A percentile compares a stretch with the other conserved stretches of the same genome.
These are phyloP conservation scores for Toxotes lorentzi DNA, from an alignment of 2,797 vertebrate genomes.

Conservation along the genomic window DNA sequence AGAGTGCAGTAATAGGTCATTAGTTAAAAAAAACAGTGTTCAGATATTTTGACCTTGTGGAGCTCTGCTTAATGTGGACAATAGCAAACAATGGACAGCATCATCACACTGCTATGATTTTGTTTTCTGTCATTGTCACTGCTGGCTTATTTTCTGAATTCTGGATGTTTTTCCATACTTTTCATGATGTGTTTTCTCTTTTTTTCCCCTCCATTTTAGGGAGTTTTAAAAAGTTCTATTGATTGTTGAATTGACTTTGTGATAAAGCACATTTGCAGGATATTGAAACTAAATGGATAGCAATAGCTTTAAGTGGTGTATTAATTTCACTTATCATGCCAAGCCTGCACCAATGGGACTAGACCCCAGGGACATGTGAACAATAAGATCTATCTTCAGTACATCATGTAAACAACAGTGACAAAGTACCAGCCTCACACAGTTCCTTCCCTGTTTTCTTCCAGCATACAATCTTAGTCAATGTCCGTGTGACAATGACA, in stretches of 20 bases:
- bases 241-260: constrained; percentile 12
- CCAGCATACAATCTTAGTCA: constrained; percentile 69
- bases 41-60: constrained; percentile 53
- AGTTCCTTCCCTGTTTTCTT: constrained; percentile 63
- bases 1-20: constrained; percentile 61
- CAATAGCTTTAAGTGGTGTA: constrained; percentile 25
- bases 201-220: neutral
- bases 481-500: constrained; percentile 76
- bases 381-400: constrained; percentile 18
- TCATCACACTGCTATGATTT: constrained; percentile 52
- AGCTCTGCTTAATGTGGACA: constrained; percentile 54
- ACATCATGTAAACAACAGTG: constrained; percentile 53
- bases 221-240: constrained; percentile 2
- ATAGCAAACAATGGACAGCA: constrained; percentile 54
- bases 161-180: neutral
- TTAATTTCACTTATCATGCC: constrained; percentile 35
- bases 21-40: constrained; percentile 56
- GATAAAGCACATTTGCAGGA: constrained; percentile 10
- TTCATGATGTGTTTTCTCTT: neutral
- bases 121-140: constrained; percentile 9
- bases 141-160: neutral
- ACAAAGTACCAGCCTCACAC: constrained; percentile 36
- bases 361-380: neutral
- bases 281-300: constrained; percentile 20
- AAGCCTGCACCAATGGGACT: neutral